Base-by-base conservation (phyloP, 2,797 vertebrate species). In the Gymnodraco acuticeps region DNA sequence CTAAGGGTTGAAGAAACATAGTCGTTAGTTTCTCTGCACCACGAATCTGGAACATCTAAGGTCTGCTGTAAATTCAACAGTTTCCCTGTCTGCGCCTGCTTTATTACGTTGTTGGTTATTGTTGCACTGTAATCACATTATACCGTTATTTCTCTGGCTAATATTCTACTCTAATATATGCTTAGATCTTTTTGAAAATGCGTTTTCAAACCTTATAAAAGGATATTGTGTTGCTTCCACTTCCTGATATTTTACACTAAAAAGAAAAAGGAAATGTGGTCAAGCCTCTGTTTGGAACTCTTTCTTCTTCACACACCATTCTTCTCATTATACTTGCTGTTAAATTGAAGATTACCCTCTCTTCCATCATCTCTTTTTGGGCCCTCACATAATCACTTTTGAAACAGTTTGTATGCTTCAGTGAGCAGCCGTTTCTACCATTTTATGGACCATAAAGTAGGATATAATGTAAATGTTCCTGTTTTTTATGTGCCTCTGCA, bases 21-120 rank as follows among this genome's bases (percentile, higher is more conserved):
- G 50, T 16, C 20, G 23, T 78, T 54, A 50, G 59, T 64, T 66
- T 63, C 55, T 59, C 38, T 48, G 27, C 38, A 50, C 42, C 43
- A 63, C 56, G 73, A 48, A 51, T 77, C 48, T 72, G 64, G 45
- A 75, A 51, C n/a, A 64, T 75, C 33, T 70, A 23, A 68, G 10
- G 42, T 48, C 46, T 71, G 76, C 56, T 58, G 27, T 15, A 16
- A 51, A 51, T 78, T 27, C 46, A 43, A 67, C 56, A 80, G 43
- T 53, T 52, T 61, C 64, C 70, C 27, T 69, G 33, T 75, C 78
- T 67, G 63, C n/a, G 20, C 33, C 59, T 17, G 41, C 20, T 73
- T 60, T 59, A 66, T 65, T 65, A 68, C 20, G 23, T 62, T 43
- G 60, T 13, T 11, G 41, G 5, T 19, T 76, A 33, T 53, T 75